phyloP scores from a whole-genome alignment of 2,888 invertebrate species.

The Drosophila acutilabella region DNA sequence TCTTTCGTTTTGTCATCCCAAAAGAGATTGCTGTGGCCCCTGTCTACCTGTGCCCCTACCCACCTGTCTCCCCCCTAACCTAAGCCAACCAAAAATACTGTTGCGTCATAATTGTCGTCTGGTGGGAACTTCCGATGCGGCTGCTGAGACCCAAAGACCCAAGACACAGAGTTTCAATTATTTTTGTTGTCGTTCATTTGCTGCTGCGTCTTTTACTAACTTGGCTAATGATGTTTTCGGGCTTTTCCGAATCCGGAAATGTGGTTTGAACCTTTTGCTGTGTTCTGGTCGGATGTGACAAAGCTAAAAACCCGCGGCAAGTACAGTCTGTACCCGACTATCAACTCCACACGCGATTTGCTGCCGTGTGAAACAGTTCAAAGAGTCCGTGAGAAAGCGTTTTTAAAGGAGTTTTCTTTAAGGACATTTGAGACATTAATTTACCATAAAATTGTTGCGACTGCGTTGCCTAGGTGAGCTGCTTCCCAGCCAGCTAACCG shows the following conservation, averaged over 20 bases:
- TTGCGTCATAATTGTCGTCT: slow-evolving; percentile 73
- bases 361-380: slow-evolving; percentile 54
- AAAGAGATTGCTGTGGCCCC: slow-evolving; percentile 14
- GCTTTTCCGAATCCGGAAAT: slow-evolving; percentile 72
- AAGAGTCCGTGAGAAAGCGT: slow-evolving; percentile 12
- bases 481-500: slow-evolving; percentile 24
- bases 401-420: slow-evolving; percentile 10
- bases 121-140: slow-evolving; percentile 74
- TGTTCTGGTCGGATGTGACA: slow-evolving; percentile 63
- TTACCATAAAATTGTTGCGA: slow-evolving; percentile 64
- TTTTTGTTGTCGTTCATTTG: slow-evolving; percentile 18
- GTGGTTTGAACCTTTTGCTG: slow-evolving; percentile 27
- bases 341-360: slow-evolving; percentile 34
- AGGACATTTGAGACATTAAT: slow-evolving; percentile 55
- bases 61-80: slow-evolving; percentile 3
- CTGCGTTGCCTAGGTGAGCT: slow-evolving; percentile 56
- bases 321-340: neutral
- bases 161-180: slow-evolving; percentile 48
- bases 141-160: slow-evolving; percentile 21
- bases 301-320: slow-evolving; percentile 12
- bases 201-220: slow-evolving; percentile 39
- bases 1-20: slow-evolving; percentile 43
- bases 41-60: neutral
- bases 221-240: slow-evolving; percentile 67
- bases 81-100: slow-evolving; percentile 62